These are phyloP conservation scores for Leptodactylus fuscus DNA, from an alignment of 2,113 vertebrate species.

Conservation along the genomic window DNA sequence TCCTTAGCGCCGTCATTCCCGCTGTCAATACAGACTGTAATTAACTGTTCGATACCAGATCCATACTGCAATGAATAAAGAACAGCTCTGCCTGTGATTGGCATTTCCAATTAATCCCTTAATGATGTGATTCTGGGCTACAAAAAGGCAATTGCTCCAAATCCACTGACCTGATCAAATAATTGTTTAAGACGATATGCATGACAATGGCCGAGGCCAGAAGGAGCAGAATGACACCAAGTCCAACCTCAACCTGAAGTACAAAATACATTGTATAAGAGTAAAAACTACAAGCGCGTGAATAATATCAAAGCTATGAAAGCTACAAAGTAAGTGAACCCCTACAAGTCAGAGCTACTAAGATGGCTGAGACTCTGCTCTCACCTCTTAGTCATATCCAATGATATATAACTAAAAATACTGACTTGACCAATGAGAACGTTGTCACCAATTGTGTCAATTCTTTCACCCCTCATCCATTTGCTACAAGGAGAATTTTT, in stretches of 20 bases:
- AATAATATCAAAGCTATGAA: not conserved
- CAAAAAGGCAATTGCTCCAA: conserved; percentile 19
- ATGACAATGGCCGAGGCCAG: not conserved
- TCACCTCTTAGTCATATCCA: no score
- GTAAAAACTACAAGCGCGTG: not conserved
- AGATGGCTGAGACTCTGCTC: no score
- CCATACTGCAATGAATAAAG: conserved; percentile 55
- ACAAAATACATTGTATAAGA: not conserved
- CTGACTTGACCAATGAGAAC: no score
- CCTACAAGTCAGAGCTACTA: no score
- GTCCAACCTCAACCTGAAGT: not conserved
- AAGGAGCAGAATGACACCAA: not conserved
- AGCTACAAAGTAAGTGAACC: not conserved
- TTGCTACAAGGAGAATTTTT: not conserved
- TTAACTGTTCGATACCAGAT: conserved; percentile 51
- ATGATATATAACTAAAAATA: no score
- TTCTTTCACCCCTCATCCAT: no score
- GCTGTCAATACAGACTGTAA: conserved; percentile 50
- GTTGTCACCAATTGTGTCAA: not conserved
- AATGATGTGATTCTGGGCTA: conserved; percentile 13
- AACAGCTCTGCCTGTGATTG: conserved; percentile 44
- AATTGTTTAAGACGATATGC: conserved; percentile 34
- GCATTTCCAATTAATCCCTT: conserved; percentile 57
- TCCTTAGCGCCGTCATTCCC: conserved; percentile 2
- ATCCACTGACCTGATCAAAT: conserved; percentile 34